phyloP scores from a whole-genome alignment of 1,140 invertebrate genomes.

The Zaprionus ghesquierei region DNA sequence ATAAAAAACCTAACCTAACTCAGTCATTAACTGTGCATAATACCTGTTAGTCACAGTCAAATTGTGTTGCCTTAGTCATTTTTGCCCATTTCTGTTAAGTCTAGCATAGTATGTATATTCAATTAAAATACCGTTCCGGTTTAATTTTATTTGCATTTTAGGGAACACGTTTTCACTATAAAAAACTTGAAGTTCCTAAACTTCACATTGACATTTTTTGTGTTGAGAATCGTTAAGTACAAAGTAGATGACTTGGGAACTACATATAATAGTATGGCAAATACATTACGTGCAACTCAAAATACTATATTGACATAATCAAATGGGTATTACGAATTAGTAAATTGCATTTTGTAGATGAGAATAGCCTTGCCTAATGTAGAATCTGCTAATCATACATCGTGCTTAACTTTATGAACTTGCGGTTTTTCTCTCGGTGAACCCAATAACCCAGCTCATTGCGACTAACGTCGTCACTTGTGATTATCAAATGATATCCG shows the following conservation, averaged over 20 bases:
- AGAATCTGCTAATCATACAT: neutral
- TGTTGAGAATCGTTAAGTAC: too few relatives aligned
- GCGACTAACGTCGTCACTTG: neutral
- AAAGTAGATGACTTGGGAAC: too few relatives aligned
- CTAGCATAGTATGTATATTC: neutral
- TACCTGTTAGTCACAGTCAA: too few relatives aligned
- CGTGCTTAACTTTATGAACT: neutral
- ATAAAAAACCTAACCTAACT: neutral
- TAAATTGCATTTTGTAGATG: neutral
- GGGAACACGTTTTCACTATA: too few relatives aligned
- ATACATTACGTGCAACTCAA: too few relatives aligned
- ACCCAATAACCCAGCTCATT: conserved; percentile 2
- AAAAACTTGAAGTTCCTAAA: too few relatives aligned
- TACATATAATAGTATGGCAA: too few relatives aligned
- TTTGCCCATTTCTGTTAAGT: neutral
- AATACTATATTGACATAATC: neutral
- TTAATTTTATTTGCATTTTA: too few relatives aligned
- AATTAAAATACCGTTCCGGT: neutral
- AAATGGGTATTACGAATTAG: neutral
- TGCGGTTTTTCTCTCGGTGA: neutral
- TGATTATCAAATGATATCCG: neutral
- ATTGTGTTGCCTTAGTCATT: neutral
- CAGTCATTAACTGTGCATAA: too few relatives aligned
- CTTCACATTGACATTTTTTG: too few relatives aligned
- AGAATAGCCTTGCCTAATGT: neutral